phyloP scores from a whole-genome alignment of 2,113 vertebrate genomes.

The Indicator maculatus region DNA sequence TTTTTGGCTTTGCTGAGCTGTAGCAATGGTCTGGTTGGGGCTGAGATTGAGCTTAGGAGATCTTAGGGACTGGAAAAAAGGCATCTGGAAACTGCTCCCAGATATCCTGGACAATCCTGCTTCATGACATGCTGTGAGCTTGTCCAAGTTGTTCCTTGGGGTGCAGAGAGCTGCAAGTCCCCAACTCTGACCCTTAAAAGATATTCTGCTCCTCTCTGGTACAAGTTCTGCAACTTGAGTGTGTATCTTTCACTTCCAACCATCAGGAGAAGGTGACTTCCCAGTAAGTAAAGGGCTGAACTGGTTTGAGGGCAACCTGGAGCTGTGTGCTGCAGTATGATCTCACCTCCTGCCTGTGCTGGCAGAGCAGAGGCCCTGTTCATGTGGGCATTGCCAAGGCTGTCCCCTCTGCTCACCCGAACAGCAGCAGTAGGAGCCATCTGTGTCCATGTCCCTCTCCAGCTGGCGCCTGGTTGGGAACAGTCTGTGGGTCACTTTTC shows the following conservation, averaged over 20 bases:
- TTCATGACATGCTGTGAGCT: fast-evolving
- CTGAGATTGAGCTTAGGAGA: background rate
- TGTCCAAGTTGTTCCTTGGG: background rate
- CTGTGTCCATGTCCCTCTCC: background rate
- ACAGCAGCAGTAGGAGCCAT: fast-evolving
- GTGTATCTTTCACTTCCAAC: background rate
- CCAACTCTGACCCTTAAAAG: background rate
- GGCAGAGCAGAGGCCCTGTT: background rate
- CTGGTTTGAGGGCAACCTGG: background rate
- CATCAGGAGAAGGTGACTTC: background rate
- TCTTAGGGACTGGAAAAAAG: no score
- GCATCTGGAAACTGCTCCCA: background rate
- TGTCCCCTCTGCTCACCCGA: background rate
- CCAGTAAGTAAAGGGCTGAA: background rate
- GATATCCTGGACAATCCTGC: background rate
- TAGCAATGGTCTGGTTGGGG: fast-evolving
- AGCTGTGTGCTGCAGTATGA: fast-evolving
- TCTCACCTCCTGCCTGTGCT: background rate
- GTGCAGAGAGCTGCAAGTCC: background rate
- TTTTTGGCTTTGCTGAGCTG: background rate
- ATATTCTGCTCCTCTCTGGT: background rate
- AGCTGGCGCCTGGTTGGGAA: background rate
- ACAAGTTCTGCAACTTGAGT: background rate
- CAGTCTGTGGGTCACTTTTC: background rate
- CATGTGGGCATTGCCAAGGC: background rate